A percentile compares a stretch with the other conserved stretches of the same genome.
These are phyloP conservation scores for Capra hircus DNA, from an alignment of 2,113 vertebrate genomes.

Conservation along the genomic window DNA sequence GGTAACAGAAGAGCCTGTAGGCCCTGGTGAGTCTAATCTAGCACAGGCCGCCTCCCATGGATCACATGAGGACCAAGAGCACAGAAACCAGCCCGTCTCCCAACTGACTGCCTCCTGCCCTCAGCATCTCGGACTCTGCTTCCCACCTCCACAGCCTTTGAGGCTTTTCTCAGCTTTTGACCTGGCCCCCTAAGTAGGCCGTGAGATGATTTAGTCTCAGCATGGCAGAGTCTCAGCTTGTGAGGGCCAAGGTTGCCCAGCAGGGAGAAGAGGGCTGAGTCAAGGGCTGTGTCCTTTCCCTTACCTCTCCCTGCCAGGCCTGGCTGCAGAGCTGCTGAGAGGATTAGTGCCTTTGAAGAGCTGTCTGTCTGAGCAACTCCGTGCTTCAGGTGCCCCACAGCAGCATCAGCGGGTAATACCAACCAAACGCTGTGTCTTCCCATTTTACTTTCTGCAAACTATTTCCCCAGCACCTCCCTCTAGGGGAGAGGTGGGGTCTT, in stretches of 20 bases:
- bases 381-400: slow-evolving; percentile 17
- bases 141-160: background rate
- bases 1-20: slow-evolving; percentile 27
- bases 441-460: background rate
- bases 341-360: slow-evolving; percentile 55
- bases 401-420: background rate
- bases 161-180: background rate
- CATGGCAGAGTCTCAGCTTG: background rate
- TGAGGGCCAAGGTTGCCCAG: background rate
- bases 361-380: slow-evolving; percentile 9
- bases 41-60: background rate
- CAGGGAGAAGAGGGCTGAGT: background rate
- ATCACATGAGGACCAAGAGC: background rate
- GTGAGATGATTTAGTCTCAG: background rate
- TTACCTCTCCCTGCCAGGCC: background rate
- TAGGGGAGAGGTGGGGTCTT: background rate
- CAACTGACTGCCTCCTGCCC: background rate
- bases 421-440: background rate
- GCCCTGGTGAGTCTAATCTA: slow-evolving; percentile 27
- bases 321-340: slow-evolving; percentile 38
- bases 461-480: slow-evolving; percentile 8
- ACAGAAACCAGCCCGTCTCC: background rate
- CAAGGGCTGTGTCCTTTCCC: slow-evolving; percentile 2
- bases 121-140: background rate
- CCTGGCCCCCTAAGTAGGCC: background rate